Base-by-base conservation (phyloP, 2,888 invertebrate genomes). In the Patella depressa region DNA sequence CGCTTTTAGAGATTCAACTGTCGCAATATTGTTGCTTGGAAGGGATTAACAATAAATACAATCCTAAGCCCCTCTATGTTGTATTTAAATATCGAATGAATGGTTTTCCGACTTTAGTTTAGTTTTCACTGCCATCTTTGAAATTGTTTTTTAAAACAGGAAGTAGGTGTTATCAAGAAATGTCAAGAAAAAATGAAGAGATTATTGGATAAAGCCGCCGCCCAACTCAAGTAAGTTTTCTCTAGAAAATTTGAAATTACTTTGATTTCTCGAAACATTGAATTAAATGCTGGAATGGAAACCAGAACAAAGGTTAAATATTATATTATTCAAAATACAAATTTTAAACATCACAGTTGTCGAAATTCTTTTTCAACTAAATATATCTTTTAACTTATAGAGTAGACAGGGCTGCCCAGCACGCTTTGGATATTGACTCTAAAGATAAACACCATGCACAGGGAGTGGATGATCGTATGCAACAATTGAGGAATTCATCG, bases 391-490 rank as follows among this genome's bases (percentile, higher is more conserved):
- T 71, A 34, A 19, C 5, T 78, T 79, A 54, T 78, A 91, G 91
- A 76, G 85, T 91, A 87, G 87, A 91, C 82, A 86, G 91, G 55
- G 88, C 90, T 11, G 89, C 92, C 14, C 90, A 91, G 89, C 95
- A 97, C 92, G 95, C 96, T 90, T 92, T 98, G 79, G 97, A 98
- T 92, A 94, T 95, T 0, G 97, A 98, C 91, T 94, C 96, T 83
- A 94, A 95, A 78, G 96, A 96, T 91, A 98, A 98, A 92, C 96
- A 97, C 91, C 95, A 95, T 77, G 96, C 97, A 14, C 93, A 90
- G 80, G 82, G 83, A 65, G 83, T 91, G 55, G 91, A 91, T 79
- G 90, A 90, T 79, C 83, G 89, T 29, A 90, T 90, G 85, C 90
- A 90, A 74, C 84, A 86, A 74, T 82, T 90, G 71, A 81, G 88